Conservation (phyloP, 2,797 vertebrate genomes). For the Sebastes hopkinsi region DNA sequence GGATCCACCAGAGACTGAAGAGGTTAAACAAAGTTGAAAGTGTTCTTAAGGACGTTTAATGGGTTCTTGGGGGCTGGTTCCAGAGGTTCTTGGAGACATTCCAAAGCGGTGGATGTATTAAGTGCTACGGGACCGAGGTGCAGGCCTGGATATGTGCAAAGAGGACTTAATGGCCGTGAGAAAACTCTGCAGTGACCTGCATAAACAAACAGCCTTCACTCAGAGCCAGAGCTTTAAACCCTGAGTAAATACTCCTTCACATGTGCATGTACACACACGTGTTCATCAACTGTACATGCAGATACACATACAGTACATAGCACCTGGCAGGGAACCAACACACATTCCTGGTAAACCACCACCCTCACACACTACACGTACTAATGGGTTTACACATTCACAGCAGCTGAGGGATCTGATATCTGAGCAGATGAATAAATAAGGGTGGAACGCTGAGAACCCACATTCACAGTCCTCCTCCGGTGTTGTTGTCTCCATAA, state of each 20-base stretch:
- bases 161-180: conserved; percentile 40
- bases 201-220: conserved; percentile 37
- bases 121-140: neutral
- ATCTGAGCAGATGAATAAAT: conserved; percentile 59
- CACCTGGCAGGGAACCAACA: neutral
- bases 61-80: neutral
- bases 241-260: conserved; percentile 1
- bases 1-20: neutral
- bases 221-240: conserved; percentile 3
- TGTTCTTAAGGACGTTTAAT: neutral
- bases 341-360: conserved; percentile 3
- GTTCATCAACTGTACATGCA: neutral
- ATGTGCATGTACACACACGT: neutral
- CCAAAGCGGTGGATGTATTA: neutral
- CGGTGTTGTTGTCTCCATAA: neutral
- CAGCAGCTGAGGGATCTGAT: conserved; percentile 20
- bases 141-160: conserved; percentile 37
- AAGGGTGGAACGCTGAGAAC: conserved; percentile 36
- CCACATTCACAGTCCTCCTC: neutral
- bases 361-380: neutral
- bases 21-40: neutral
- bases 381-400: neutral
- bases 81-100: conserved; percentile 21
- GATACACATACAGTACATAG: neutral
- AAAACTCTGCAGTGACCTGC: conserved; percentile 39